Base-by-base conservation (phyloP, 2,797 vertebrate genomes). In the Siniperca obscura region DNA sequence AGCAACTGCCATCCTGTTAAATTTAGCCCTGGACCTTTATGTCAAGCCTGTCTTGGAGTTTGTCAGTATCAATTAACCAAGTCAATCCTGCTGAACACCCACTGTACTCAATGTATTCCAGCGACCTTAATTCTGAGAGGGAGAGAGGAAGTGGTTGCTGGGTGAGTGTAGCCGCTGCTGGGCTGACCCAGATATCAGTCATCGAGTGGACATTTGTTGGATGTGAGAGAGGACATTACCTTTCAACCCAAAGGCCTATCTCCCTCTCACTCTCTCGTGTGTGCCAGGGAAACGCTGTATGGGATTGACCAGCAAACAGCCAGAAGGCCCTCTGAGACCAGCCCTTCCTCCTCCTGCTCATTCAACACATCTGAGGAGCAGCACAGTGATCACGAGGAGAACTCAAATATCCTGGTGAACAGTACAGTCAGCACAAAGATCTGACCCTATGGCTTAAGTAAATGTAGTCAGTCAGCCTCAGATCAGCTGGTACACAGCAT, bases 281-380 rank as follows among this genome's bases (percentile, higher is more conserved):
- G 68, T 68, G 10, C 53, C 1, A 1, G 57, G 40, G 64, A 84
- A 80, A 77, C 7, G 7, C 30, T 80, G 76, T 36, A 57, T 5
- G 34, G 34, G 62, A 75, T 25, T 72, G 85, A 88, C 67, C 69
- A 53, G 75, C 22, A 60, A 74, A 83, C 55, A 57, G 66, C 55
- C 3, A 73, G 69, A 36, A 65, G 56, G 72, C 55, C 67, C 59
- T 27, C 21, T 0, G 67, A 60, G 80, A 80, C 19, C 52, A 12
- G 56, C 72, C 72, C 59, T 83, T 82, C 76, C 87, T 85, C 65
- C 68, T 74, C 70, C 78, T 81, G 66, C 74, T 92, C 88, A 77
- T 74, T 87, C 88, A 82, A 84, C 88, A 90, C 89, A 89, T 89
- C 79, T 90, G 89, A 67, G 50, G 67, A 86, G 84, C 74, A 69